Evolutionary conservation across 2,797 vertebrate species (phyloP), one percentile per base, ranked within the genome.

Genomic region (Pipistrellus kuhlii): DNA sequence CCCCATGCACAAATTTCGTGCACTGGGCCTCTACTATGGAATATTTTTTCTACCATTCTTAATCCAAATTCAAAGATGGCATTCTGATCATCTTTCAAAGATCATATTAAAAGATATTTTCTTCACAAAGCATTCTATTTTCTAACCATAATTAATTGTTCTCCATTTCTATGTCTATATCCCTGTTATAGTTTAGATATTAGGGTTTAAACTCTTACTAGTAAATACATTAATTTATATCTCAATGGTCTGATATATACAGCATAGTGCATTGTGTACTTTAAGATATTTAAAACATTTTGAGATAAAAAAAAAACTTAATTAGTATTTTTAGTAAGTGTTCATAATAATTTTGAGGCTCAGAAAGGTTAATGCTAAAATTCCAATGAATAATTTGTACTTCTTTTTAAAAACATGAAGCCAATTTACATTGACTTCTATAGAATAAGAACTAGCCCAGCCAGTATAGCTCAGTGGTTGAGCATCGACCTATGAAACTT

Each of bases 261-360:
- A 73, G 10, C 35, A 77, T 30, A 82, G 20, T 71, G 6, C 3
- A 78, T 25, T 71, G 4, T 5, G 15, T 68, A 15, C 35, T 80
- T 80, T 71, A 91, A 91, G 20, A 25, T 75, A 77, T 72, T 93
- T 62, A 91, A 77, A 94, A 68, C 75, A 92, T 76, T 73, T 66
- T 90, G 59, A 72, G 30, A 3, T 20, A 64, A 20, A 62, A 72
- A 62, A 72, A 92, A 84, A 32, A 92, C 84, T 25, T 78, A 87
- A 68, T 62, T 66, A 92, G 30, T 88, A 9, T 13, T 68, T 80
- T 90, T 46, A 75, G 48, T 57, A 76, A 90, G 87, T 85, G 2
- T 88, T 76, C 23, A 44, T 25, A 89, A 55, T 68, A 86, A 64
- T 85, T 62, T 57, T 88, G 46, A 83, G 23, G 18, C 1, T 68